phyloP scores from a whole-genome alignment of 2,113 vertebrate species.

The Leptosomus discolor region DNA sequence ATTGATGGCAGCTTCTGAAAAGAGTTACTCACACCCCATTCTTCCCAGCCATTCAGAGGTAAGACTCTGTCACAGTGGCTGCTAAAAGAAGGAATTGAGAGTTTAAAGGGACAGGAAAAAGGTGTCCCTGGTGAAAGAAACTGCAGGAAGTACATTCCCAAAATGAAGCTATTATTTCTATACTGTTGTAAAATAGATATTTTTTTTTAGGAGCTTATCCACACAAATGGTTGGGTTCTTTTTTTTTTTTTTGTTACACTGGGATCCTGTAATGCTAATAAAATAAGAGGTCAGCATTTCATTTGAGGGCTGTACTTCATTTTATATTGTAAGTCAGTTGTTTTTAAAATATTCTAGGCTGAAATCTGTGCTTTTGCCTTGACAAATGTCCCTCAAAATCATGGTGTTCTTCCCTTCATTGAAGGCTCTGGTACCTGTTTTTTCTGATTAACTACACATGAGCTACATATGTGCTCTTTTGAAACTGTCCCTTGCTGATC shows the following conservation, averaged over 20 bases:
- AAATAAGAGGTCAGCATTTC: neutral
- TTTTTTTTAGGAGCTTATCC: neutral
- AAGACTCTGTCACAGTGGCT: constrained; percentile 23
- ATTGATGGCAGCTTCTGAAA: constrained; percentile 73
- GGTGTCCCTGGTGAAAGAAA: constrained; percentile 25
- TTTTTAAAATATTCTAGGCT: neutral
- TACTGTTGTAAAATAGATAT: constrained; percentile 9
- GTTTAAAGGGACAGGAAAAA: constrained; percentile 57
- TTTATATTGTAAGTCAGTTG: neutral
- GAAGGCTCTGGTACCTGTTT: neutral
- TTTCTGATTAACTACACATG: neutral
- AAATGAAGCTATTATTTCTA: constrained; percentile 52
- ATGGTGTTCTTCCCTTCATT: neutral
- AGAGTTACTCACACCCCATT: constrained; percentile 57
- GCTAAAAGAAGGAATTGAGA: constrained; percentile 43
- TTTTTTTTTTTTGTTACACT: neutral
- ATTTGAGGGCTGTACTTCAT: constrained; percentile 9
- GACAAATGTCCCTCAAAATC: neutral
- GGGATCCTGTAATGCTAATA: constrained; percentile 12
- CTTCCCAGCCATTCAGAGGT: constrained; percentile 50
- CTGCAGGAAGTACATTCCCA: constrained; percentile 40
- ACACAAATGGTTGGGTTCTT: neutral
- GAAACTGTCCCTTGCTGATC: neutral
- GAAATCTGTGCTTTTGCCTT: neutral
- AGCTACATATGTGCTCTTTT: accelerated